A percentile compares a stretch with the other conserved stretches of the same genome.
phyloP scores from a whole-genome alignment of 2,113 vertebrate species.

The Esox niger region DNA sequence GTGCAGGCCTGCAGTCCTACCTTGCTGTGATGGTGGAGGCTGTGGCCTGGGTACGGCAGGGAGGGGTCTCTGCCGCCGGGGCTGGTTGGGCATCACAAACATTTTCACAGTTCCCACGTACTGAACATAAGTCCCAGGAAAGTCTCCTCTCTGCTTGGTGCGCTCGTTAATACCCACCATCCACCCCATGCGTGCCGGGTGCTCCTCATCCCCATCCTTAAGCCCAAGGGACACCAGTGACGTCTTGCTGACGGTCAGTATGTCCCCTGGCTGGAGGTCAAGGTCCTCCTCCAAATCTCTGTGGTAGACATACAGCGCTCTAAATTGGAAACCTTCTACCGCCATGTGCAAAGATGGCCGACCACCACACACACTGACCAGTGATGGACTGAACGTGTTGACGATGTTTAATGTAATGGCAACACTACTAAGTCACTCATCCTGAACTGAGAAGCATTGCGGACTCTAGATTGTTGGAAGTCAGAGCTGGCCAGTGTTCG shows the following conservation, averaged over 20 bases:
- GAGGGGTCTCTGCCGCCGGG: conserved; percentile 82
- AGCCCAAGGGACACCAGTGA: conserved; percentile 82
- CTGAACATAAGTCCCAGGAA: conserved; percentile 90
- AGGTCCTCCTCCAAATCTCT: conserved; percentile 92
- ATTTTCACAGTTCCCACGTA: conserved; percentile 84
- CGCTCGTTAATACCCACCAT: conserved; percentile 89
- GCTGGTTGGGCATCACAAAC: conserved; percentile 74
- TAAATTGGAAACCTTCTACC: conserved; percentile 87
- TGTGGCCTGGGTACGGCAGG: conserved; percentile 79
- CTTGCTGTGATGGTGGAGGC: conserved; percentile 58
- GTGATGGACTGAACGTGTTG: conserved; percentile 15
- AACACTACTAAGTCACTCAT: conserved; percentile 31
- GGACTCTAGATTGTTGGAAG: conserved; percentile 17
- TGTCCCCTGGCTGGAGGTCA: conserved; percentile 84
- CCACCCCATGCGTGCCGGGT: conserved; percentile 84
- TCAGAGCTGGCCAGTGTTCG: conserved; percentile 71
- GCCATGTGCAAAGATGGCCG: conserved; percentile 62
- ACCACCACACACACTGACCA: no score
- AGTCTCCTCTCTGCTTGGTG: conserved; percentile 89
- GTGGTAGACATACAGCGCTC: conserved; percentile 80
- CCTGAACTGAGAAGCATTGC: conserved; percentile 63
- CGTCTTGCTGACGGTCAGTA: conserved; percentile 84
- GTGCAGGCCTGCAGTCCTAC: conserved; percentile 67
- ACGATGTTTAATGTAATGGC: conserved; percentile 31
- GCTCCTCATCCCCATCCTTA: conserved; percentile 81